Base-by-base conservation (phyloP, 1,140 invertebrate genomes). In the Schmidtea mediterranea region DNA sequence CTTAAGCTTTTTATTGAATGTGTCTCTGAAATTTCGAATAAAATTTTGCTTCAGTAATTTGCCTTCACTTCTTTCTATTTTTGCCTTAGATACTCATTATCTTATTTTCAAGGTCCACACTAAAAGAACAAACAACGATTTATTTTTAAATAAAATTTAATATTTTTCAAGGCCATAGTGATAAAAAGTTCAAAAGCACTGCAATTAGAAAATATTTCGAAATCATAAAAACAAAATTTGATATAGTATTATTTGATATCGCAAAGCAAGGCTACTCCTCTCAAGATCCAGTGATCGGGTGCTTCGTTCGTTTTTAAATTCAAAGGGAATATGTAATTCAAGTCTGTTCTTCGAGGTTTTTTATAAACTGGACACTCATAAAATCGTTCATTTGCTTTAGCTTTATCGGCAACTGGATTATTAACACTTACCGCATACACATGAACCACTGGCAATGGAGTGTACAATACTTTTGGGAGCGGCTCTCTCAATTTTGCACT, bases 281-380 rank as follows among this genome's bases (percentile, higher is more conserved):
- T 66, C 19, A 92, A 65, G 1, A 82, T 82, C 65, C 65, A 67
- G 55, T 67, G 64, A 52, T 66, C 62, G 5, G 65, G 62, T 26
- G 58, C 58, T 50, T 64, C 60, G 52, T 54, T 59, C 0, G 83
- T 87, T 50, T 60, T 64, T 69, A 90, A 78, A 66, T 86, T 80
- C 53, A 94, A 80, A 1, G 83, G 84, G 13, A 84, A 84, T 36
- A 94, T 82, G 63, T 90, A 94, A 60, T 86, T 90, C 12, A 77
- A 71, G 68, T 90, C 84, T 0, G 84, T 89, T 53, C 86, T 70
- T 56, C 79, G 76, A 0, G 83, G 82, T 60, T 92, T 92, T 55
- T 83, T 75, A 64, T 92, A 94, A 54, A 94, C 87, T 0, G 87
- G 86, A 66, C 87, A 94, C 58, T 90, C 82, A 58, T 92, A 94